phyloP scores from a whole-genome alignment of 1,140 invertebrate genomes.

The Drosophila oshimai region DNA sequence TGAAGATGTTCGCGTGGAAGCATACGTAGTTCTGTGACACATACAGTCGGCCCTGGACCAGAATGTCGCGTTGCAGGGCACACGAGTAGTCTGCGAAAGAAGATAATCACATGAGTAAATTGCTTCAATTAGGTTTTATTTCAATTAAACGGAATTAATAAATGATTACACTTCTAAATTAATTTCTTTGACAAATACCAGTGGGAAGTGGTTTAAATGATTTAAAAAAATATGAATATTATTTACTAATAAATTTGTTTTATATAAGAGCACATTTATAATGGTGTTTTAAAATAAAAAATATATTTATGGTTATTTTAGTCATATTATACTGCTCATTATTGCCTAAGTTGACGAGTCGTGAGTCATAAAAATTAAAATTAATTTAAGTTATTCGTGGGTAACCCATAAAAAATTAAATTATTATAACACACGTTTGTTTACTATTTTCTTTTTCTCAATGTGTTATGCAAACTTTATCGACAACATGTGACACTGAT shows the following conservation, averaged over 20 bases:
- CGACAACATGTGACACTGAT: too few relatives aligned
- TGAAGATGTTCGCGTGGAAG: constrained; percentile 97
- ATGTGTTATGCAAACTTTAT: background rate
- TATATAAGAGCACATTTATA: too few relatives aligned
- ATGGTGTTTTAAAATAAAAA: too few relatives aligned
- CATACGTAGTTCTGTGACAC: constrained; percentile 96
- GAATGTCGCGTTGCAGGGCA: constrained; percentile 96
- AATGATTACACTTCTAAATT: background rate
- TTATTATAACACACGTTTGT: too few relatives aligned
- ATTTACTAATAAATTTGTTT: too few relatives aligned
- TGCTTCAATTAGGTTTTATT: background rate
- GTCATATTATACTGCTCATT: background rate
- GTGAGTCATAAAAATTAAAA: background rate
- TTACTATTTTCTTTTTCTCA: too few relatives aligned
- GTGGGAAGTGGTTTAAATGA: too few relatives aligned
- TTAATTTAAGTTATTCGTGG: background rate
- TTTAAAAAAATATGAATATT: too few relatives aligned
- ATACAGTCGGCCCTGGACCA: constrained; percentile 95
- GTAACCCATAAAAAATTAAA: background rate
- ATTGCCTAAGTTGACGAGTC: background rate
- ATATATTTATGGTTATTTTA: too few relatives aligned
- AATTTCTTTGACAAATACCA: background rate
- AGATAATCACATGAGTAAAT: background rate
- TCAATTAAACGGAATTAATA: background rate
- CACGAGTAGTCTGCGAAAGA: constrained; percentile 93